These are phyloP conservation scores for Orussus abietinus DNA, from an alignment of 1,140 invertebrate species.

Conservation along the genomic window DNA sequence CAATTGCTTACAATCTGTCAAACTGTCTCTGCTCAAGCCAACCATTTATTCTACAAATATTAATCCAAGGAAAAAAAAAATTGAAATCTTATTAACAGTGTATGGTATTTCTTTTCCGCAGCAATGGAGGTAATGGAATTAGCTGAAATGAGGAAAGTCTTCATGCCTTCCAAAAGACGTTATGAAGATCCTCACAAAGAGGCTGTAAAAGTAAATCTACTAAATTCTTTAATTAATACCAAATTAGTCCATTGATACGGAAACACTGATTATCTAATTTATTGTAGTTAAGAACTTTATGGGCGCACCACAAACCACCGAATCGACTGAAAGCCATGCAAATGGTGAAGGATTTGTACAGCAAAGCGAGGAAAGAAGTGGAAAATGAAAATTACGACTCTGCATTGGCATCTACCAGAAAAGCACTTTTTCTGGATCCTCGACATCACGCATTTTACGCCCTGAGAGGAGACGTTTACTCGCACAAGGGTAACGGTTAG, in stretches of 20 bases:
- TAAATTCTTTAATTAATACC: not conserved
- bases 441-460: slow-evolving; percentile 14
- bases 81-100: too few relatives aligned
- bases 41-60: too few relatives aligned
- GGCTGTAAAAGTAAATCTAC: slow-evolving; percentile 13
- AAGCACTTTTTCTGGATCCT: slow-evolving; percentile 13
- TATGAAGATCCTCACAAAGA: slow-evolving; percentile 14
- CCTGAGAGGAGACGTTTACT: slow-evolving; percentile 13
- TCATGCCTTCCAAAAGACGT: slow-evolving; percentile 12
- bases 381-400: not conserved
- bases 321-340: slow-evolving; percentile 5
- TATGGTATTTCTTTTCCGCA: too few relatives aligned
- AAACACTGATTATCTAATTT: not conserved
- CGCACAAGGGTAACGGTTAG: slow-evolving; percentile 16
- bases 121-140: slow-evolving; percentile 18
- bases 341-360: slow-evolving; percentile 5
- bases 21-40: too few relatives aligned
- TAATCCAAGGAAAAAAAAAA: too few relatives aligned
- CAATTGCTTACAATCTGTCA: too few relatives aligned
- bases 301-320: slow-evolving; percentile 11
- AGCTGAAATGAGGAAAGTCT: slow-evolving; percentile 10
- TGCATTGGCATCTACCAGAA: slow-evolving; percentile 3
- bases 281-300: slow-evolving; percentile 18
- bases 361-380: slow-evolving; percentile 6
- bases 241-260: not conserved